Conservation (phyloP, 2,113 vertebrate genomes). For the Bombycilla garrulus region DNA sequence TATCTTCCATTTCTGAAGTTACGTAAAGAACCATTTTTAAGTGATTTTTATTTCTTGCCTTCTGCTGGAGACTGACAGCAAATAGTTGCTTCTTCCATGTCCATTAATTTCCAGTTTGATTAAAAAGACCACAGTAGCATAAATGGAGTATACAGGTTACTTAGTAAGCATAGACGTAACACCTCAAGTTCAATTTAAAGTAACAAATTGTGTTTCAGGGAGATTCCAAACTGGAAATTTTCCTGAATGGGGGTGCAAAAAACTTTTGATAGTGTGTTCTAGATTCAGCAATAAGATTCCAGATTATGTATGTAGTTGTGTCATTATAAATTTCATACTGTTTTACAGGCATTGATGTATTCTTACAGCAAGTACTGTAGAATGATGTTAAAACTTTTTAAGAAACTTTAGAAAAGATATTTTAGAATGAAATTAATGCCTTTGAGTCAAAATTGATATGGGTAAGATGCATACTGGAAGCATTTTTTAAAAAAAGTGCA, state of each 20-base stretch:
- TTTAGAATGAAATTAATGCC: not conserved
- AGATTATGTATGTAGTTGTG: not conserved
- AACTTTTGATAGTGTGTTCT: not conserved
- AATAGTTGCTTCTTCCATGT: not conserved
- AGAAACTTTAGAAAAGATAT: not conserved
- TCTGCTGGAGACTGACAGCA: not conserved
- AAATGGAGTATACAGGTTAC: not conserved
- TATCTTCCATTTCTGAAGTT: not conserved
- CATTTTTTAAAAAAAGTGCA: not conserved
- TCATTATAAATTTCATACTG: not conserved
- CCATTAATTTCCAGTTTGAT: not conserved
- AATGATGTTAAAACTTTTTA: not conserved
- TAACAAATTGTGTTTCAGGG: not conserved
- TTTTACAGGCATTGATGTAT: not conserved
- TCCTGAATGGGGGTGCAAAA: not conserved
- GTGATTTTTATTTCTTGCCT: constrained; percentile 16
- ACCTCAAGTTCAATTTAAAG: not conserved
- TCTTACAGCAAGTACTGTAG: constrained; percentile 3
- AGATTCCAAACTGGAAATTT: not conserved
- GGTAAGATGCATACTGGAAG: not conserved
- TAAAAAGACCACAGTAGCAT: not conserved
- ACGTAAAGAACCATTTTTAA: constrained; percentile 1
- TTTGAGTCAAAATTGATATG: not conserved
- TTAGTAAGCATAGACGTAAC: not conserved
- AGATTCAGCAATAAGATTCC: not conserved